Percentiles rank a stretch among this genome's conserved stretches.
Conservation (phyloP, 1,140 invertebrate species). For the Armadillidium nasatum region DNA sequence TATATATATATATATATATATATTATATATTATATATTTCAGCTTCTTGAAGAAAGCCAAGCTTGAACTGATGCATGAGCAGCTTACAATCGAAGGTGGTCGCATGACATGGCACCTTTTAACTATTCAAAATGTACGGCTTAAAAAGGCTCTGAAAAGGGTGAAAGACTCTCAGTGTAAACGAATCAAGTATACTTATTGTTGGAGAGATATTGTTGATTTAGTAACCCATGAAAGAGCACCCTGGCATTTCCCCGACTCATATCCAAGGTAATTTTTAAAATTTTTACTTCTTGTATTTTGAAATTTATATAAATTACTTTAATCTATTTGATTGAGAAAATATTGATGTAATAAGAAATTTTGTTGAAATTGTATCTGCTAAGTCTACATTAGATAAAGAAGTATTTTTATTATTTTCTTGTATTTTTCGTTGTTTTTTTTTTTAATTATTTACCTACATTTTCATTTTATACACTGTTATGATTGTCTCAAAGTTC, state of each 20-base stretch:
- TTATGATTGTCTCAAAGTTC: too few species aligned
- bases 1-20: too few species aligned
- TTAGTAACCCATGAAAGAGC: neutral
- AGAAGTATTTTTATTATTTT: too few species aligned
- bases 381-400: too few species aligned
- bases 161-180: constrained; percentile 7
- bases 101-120: neutral
- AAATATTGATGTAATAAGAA: too few species aligned
- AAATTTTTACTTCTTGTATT: too few species aligned
- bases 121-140: neutral
- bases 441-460: too few species aligned
- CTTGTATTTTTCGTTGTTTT: too few species aligned
- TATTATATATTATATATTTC: neutral
- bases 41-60: neutral
- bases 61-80: neutral
- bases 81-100: neutral
- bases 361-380: too few species aligned
- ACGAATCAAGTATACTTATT: neutral
- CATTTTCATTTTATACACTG: too few species aligned
- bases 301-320: too few species aligned
- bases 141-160: neutral
- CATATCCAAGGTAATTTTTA: neutral
- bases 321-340: too few species aligned
- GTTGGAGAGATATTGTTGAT: neutral
- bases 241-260: neutral